Evolutionary conservation across 2,113 vertebrate species (phyloP).

Genomic region (Sterrhoptilus dennistouni): DNA sequence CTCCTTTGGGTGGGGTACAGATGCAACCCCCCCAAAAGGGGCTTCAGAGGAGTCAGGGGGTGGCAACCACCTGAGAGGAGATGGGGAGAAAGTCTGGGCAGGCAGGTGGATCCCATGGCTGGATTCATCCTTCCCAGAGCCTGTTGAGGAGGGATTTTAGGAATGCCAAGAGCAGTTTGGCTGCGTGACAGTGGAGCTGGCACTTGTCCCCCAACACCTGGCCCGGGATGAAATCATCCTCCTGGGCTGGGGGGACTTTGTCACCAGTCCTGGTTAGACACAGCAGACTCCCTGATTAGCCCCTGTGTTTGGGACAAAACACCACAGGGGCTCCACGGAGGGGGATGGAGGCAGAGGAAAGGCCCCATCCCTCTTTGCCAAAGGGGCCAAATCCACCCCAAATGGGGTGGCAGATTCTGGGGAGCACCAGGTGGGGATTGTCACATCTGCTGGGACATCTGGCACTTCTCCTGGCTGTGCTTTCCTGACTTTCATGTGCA

Average conservation of each 20-base stretch:
- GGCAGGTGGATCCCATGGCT: neutral
- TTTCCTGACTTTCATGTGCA: neutral
- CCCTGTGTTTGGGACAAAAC: neutral
- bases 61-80: neutral
- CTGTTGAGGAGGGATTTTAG: neutral
- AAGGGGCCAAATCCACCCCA: neutral
- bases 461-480: neutral
- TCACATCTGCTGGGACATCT: neutral
- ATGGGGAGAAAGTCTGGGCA: neutral
- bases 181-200: neutral
- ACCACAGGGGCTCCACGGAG: neutral
- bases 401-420: accelerated
- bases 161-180: neutral
- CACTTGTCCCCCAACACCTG: slow-evolving; percentile 16
- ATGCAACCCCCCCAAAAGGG: neutral
- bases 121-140: neutral
- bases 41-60: neutral
- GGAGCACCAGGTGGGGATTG: neutral
- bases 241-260: neutral
- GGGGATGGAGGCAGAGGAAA: neutral
- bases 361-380: neutral
- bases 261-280: neutral
- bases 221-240: neutral
- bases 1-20: neutral
- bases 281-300: neutral